Conservation (phyloP, 2,113 vertebrate species). For the Thermophis baileyi region DNA sequence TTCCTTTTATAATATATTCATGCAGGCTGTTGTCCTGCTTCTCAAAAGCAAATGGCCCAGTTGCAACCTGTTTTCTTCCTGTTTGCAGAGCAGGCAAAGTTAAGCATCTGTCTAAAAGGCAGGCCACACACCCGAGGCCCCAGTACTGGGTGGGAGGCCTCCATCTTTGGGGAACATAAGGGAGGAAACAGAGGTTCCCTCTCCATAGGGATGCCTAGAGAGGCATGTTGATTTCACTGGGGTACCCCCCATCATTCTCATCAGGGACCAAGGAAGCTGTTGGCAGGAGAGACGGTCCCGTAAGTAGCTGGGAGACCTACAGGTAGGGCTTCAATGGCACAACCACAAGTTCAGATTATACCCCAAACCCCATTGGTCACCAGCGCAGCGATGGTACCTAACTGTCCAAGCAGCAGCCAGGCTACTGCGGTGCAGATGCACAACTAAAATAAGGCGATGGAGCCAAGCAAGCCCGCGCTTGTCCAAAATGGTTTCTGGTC, state of each 20-base stretch:
- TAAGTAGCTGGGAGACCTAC: not conserved
- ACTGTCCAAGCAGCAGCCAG: not conserved
- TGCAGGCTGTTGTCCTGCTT: not conserved
- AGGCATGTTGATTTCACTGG: not conserved
- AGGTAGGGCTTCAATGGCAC: not conserved
- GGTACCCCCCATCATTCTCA: not conserved
- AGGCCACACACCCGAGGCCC: not conserved
- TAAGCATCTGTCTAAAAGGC: not conserved
- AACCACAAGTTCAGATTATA: not conserved
- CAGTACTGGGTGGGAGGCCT: not conserved
- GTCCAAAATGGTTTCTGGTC: not conserved
- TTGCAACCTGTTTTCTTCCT: not conserved
- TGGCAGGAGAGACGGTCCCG: not conserved
- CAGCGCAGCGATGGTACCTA: not conserved
- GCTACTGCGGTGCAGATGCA: not conserved
- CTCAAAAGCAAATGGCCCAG: not conserved
- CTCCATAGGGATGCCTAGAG: not conserved
- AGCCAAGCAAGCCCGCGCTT: not conserved
- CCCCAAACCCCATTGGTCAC: not conserved
- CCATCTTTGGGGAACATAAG: not conserved
- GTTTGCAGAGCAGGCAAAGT: not conserved
- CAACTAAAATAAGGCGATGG: not conserved
- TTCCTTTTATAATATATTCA: not conserved
- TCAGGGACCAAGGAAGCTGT: not conserved
- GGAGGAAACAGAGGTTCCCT: not conserved